These are phyloP conservation scores for Hippoglossus hippoglossus DNA, from an alignment of 2,797 vertebrate genomes.

Conservation along the genomic window DNA sequence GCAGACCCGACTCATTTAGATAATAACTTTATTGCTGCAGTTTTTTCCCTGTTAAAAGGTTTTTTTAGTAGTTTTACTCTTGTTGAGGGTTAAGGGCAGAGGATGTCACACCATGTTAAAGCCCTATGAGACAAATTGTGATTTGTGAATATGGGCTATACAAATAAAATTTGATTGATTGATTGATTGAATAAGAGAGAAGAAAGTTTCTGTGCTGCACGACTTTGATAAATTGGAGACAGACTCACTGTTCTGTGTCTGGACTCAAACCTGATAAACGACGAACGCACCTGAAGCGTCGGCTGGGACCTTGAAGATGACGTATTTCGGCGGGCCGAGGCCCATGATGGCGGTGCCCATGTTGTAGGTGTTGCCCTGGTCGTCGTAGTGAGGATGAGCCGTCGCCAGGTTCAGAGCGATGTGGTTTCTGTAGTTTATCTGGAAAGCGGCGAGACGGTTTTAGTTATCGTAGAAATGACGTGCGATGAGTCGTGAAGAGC, in stretches of 20 bases:
- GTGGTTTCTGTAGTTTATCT: slow-evolving; percentile 92
- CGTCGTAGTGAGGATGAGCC: slow-evolving; percentile 94
- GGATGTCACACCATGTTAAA: too few species aligned
- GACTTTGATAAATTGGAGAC: too few species aligned
- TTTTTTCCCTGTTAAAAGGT: too few species aligned
- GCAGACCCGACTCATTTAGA: not conserved
- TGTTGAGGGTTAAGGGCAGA: too few species aligned
- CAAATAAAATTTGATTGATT: too few species aligned
- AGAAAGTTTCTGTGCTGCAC: too few species aligned
- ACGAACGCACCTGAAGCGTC: slow-evolving; percentile 78
- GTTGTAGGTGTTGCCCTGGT: slow-evolving; percentile 91
- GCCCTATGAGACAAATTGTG: too few species aligned
- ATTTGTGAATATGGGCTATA: too few species aligned
- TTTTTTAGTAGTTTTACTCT: too few species aligned
- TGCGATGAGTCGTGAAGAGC: not conserved
- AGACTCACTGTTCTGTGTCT: not conserved
- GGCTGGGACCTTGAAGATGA: slow-evolving; percentile 91
- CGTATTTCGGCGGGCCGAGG: slow-evolving; percentile 89
- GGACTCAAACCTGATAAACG: not conserved
- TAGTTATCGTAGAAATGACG: too few species aligned
- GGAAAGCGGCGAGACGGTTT: slow-evolving; percentile 1
- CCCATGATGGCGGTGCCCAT: slow-evolving; percentile 92
- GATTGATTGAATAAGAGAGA: not conserved
- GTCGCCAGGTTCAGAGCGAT: slow-evolving; percentile 90
- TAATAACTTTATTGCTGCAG: not conserved